Conservation (phyloP, 2,797 vertebrate species). For the Limosa lapponica region DNA sequence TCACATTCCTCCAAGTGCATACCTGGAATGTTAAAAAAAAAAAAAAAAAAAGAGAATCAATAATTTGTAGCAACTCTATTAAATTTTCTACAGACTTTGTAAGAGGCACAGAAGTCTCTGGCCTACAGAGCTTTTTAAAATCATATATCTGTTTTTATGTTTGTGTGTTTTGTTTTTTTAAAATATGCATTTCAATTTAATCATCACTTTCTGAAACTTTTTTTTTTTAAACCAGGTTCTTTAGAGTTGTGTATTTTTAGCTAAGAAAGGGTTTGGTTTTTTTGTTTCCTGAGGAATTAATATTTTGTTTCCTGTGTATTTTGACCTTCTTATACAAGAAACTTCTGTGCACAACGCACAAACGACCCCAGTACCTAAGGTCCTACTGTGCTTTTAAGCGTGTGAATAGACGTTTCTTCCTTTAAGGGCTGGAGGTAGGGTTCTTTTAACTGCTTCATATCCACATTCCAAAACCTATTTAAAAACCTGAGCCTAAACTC, state of each 20-base stretch:
- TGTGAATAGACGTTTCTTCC: background rate
- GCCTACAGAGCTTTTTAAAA: background rate
- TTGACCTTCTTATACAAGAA: background rate
- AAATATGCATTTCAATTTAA: background rate
- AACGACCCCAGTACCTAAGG: background rate
- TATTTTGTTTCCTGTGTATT: background rate
- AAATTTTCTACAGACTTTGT: background rate
- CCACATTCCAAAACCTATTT: conserved; percentile 64
- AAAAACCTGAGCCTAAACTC: conserved; percentile 38
- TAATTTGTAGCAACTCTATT: background rate
- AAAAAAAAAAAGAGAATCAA: background rate
- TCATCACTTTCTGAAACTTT: background rate
- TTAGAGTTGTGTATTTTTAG: background rate
- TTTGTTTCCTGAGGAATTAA: background rate
- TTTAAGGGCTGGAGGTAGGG: conserved; percentile 14
- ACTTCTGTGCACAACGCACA: background rate
- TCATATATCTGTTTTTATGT: background rate
- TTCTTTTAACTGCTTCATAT: conserved; percentile 57
- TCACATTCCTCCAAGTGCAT: background rate
- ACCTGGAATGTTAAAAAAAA: background rate
- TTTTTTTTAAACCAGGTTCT: fast-evolving
- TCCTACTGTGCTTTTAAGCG: background rate
- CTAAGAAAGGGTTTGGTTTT: background rate
- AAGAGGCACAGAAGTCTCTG: background rate
- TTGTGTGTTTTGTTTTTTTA: background rate